Conservation (phyloP, 1,140 invertebrate genomes). For the Prorops nasuta region DNA sequence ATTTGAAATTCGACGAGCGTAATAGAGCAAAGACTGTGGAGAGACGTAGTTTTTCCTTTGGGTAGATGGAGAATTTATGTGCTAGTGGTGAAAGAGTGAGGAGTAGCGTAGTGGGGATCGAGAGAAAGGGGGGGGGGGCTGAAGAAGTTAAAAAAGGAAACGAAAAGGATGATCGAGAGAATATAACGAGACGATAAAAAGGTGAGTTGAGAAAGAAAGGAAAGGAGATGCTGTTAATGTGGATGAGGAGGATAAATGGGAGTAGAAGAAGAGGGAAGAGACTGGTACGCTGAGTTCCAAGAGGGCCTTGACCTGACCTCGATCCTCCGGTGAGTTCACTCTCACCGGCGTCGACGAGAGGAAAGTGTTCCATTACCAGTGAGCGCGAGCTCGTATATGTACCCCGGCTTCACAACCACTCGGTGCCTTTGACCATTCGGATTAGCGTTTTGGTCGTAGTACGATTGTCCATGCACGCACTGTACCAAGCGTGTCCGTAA, state of each 20-base stretch:
- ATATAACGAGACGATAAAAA: neutral
- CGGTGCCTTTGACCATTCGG: no score
- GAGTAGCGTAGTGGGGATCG: no score
- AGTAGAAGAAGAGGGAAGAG: conserved; percentile 11
- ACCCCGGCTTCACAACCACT: no score
- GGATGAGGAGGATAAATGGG: conserved; percentile 16
- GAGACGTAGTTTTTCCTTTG: no score
- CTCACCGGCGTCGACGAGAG: conserved; percentile 52
- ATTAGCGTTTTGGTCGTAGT: conserved; percentile 31
- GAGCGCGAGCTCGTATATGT: neutral
- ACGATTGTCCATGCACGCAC: neutral
- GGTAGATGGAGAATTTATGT: no score
- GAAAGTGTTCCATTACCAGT: conserved; percentile 55
- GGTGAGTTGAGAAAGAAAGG: conserved; percentile 14
- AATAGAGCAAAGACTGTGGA: no score
- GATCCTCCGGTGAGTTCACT: conserved; percentile 55
- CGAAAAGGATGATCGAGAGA: conserved; percentile 7
- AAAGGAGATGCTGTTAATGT: no score
- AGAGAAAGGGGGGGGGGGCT: neutral
- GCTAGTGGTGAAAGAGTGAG: no score
- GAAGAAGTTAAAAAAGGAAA: conserved; percentile 1
- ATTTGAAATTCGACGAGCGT: no score
- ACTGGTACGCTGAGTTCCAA: conserved; percentile 32
- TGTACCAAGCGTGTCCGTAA: neutral
- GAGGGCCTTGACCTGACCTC: conserved; percentile 59